A percentile compares a stretch with the other conserved stretches of the same genome.
These are phyloP conservation scores for Palythoa grandiflora DNA, from an alignment of 92 coral and sea anemone species.

Conservation along the genomic window DNA sequence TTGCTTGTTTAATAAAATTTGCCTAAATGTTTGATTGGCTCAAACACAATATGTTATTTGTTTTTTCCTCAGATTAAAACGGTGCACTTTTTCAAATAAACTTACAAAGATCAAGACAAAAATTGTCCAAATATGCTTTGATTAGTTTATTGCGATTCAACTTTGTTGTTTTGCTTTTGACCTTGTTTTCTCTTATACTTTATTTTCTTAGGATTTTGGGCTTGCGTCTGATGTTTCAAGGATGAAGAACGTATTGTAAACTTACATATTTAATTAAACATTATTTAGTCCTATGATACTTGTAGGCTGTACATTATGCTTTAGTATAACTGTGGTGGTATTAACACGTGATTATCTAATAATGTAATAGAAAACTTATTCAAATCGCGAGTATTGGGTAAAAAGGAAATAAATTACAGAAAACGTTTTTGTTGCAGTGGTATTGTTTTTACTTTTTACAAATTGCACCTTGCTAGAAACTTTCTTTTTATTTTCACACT, in stretches of 20 bases:
- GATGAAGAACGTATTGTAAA: not conserved
- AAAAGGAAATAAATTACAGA: not conserved
- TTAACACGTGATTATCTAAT: not conserved
- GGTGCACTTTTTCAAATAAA: no score
- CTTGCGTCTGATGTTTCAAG: not conserved
- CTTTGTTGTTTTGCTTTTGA: not conserved
- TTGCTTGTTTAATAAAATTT: no score
- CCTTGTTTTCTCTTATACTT: not conserved
- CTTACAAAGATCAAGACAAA: no score
- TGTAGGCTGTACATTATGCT: not conserved
- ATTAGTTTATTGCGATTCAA: not conserved
- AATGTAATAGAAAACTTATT: not conserved
- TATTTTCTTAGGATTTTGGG: not conserved
- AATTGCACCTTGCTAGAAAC: no score
- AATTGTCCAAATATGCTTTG: not conserved
- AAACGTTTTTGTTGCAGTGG: no score
- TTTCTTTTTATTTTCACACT: no score
- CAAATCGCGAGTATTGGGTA: not conserved
- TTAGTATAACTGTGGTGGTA: not conserved
- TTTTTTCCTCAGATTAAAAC: no score
- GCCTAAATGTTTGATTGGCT: no score
- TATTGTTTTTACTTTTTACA: no score
- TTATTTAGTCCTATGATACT: not conserved
- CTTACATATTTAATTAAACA: not conserved
- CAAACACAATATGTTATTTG: no score